phyloP scores from a whole-genome alignment of 2,797 vertebrate species.

The Phrynocephalus vlangalii region DNA sequence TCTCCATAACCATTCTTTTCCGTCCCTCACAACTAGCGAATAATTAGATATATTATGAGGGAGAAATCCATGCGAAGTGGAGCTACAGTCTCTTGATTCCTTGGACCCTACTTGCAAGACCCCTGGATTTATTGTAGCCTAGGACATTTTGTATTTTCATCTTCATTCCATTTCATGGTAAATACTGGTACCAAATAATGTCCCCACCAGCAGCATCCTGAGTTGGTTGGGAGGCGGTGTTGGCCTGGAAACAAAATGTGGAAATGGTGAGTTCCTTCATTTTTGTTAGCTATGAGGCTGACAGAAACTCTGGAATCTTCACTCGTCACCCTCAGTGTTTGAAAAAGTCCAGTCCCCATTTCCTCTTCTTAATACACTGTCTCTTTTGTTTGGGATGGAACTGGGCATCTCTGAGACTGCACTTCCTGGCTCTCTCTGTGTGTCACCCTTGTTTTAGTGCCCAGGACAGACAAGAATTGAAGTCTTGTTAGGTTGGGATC shows the following conservation, averaged over 20 bases:
- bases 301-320: constrained; percentile 48
- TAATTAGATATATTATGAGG: background rate
- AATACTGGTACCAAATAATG: background rate
- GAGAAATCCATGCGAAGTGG: background rate
- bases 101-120: background rate
- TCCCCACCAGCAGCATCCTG: background rate
- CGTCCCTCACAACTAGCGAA: background rate
- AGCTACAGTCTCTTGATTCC: background rate
- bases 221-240: background rate
- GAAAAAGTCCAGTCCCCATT: constrained; percentile 48
- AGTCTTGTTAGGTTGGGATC: constrained; percentile 38
- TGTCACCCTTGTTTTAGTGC: accelerated
- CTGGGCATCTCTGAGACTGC: constrained; percentile 27
- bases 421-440: constrained; percentile 38
- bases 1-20: background rate
- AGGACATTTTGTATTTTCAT: constrained; percentile 33
- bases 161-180: constrained; percentile 23
- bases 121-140: constrained; percentile 10
- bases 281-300: constrained; percentile 43
- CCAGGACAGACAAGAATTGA: constrained; percentile 20
- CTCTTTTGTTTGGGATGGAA: constrained; percentile 38
- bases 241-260: constrained; percentile 11
- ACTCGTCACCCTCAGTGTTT: constrained; percentile 29
- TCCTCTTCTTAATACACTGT: constrained; percentile 43
- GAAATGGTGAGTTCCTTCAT: constrained; percentile 41